These are phyloP conservation scores for Eupleurogrammus muticus DNA, from an alignment of 2,797 vertebrate species.

Conservation along the genomic window DNA sequence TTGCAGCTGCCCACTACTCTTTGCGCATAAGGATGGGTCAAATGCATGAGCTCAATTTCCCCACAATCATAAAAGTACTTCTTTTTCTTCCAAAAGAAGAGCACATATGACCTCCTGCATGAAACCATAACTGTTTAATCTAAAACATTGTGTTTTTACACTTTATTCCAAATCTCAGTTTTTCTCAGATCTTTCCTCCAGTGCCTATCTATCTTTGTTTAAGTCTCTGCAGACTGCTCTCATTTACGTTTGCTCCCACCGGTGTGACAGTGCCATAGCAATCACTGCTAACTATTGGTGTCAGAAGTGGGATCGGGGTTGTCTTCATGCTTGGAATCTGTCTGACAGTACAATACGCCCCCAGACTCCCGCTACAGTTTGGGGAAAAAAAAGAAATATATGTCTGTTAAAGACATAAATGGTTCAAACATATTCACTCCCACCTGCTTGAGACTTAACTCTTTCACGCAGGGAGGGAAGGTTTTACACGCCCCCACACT, in stretches of 20 bases:
- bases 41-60: no score
- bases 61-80: no score
- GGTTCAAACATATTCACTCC: slow-evolving; percentile 84
- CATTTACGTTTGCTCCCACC: slow-evolving; percentile 63
- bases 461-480: slow-evolving; percentile 81
- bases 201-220: slow-evolving; percentile 51
- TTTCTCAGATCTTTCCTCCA: slow-evolving; percentile 45
- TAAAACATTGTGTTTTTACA: slow-evolving; percentile 36
- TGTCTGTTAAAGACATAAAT: slow-evolving; percentile 82
- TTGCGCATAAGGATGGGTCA: no score
- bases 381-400: slow-evolving; percentile 61
- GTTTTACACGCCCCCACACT: slow-evolving; percentile 81
- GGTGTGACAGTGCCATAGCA: slow-evolving; percentile 72
- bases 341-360: slow-evolving; percentile 82
- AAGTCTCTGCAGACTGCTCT: slow-evolving; percentile 55
- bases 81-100: slow-evolving; percentile 24
- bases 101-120: slow-evolving; percentile 18
- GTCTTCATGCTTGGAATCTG: slow-evolving; percentile 80
- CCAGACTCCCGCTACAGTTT: slow-evolving; percentile 72
- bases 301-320: slow-evolving; percentile 78
- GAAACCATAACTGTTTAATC: slow-evolving; percentile 43
- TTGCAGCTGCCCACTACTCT: no score
- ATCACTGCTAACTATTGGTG: slow-evolving; percentile 77
- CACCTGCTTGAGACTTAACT: slow-evolving; percentile 85
- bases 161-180: slow-evolving; percentile 28